Percentiles rank a stretch among this genome's conserved stretches.
These are phyloP conservation scores for Cosmopolites sordidus DNA, from an alignment of 2,888 invertebrate species.

Conservation along the genomic window DNA sequence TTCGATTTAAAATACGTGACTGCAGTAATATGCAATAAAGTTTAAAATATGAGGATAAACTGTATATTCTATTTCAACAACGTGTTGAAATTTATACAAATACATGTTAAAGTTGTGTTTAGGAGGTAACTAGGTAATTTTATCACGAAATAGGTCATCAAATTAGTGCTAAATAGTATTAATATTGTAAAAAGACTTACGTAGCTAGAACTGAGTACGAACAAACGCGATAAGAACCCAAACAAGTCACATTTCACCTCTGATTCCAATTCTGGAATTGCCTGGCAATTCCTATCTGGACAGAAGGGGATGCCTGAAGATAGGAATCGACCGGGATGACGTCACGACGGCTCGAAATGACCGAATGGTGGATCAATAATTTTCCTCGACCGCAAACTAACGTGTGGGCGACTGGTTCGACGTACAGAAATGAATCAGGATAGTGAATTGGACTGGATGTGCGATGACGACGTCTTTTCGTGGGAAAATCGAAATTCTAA, in stretches of 20 bases:
- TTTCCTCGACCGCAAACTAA: constrained; percentile 35
- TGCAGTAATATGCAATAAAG: too few relatives aligned
- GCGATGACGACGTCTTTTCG: too few relatives aligned
- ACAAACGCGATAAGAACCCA: too few relatives aligned
- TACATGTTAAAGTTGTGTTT: too few relatives aligned
- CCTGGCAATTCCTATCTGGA: constrained; percentile 10
- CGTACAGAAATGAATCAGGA: background rate
- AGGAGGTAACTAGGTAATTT: background rate
- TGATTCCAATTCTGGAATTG: background rate
- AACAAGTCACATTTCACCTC: background rate
- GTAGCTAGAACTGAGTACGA: too few relatives aligned
- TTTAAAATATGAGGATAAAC: too few relatives aligned
- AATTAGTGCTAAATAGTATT: background rate
- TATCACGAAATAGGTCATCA: background rate
- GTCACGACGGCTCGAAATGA: constrained; percentile 42
- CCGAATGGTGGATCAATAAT: constrained; percentile 47
- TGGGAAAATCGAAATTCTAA: too few relatives aligned
- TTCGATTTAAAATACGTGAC: too few relatives aligned
- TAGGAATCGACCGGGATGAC: constrained; percentile 44
- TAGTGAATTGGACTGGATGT: background rate
- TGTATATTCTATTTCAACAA: too few relatives aligned
- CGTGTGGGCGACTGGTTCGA: constrained; percentile 8
- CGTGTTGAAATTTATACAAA: too few relatives aligned
- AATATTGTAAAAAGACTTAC: too few relatives aligned
- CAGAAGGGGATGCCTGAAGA: constrained; percentile 13